Conservation (phyloP, 2,888 invertebrate species). For the Sepioteuthis lessoniana region DNA sequence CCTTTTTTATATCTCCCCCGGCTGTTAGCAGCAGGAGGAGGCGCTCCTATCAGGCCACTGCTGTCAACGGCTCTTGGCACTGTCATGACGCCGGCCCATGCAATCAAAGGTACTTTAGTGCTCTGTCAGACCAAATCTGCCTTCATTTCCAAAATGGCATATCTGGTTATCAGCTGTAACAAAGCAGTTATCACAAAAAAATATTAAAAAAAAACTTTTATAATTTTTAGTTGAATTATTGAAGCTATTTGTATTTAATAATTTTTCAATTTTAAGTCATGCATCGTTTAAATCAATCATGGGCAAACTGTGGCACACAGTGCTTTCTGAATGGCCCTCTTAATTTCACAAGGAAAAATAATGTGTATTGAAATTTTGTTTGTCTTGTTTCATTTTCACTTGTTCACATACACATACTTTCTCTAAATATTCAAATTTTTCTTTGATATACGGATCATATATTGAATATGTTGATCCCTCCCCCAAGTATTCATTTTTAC, state of each 20-base stretch:
- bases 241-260: not conserved
- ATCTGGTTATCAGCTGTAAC: not conserved
- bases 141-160: not conserved
- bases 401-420: no score
- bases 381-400: no score
- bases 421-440: no score
- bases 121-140: slow-evolving; percentile 24
- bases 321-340: no score
- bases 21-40: slow-evolving; percentile 53
- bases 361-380: no score
- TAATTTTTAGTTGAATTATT: not conserved
- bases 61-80: slow-evolving; percentile 33
- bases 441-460: no score
- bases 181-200: not conserved
- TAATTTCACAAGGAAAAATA: no score
- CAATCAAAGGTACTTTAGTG: slow-evolving; percentile 21
- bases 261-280: no score
- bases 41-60: not conserved
- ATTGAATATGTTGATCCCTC: no score
- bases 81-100: slow-evolving; percentile 12
- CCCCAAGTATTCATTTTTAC: no score
- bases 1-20: slow-evolving; percentile 48
- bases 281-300: no score
- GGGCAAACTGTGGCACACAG: no score
- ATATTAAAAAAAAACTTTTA: not conserved